Evolutionary conservation across 2,888 invertebrate species (phyloP).

Genomic region (Tinea semifulvella): DNA sequence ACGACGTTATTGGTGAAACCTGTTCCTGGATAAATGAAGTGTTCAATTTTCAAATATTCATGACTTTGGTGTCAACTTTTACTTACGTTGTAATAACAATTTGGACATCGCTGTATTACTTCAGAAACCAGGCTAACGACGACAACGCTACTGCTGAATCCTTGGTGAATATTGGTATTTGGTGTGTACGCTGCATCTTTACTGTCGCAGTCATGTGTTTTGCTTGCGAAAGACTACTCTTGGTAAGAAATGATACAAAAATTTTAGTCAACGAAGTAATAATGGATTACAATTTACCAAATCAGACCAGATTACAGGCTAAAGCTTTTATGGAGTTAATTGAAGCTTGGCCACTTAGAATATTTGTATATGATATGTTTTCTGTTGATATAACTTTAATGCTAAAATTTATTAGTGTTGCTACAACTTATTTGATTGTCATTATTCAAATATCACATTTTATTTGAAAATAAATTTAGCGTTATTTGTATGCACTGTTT

Average conservation of each 20-base stretch:
- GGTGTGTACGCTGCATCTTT: conserved; percentile 15
- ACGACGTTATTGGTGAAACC: conserved; percentile 17
- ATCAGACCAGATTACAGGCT: conserved; percentile 15
- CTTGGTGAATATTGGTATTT: conserved; percentile 14
- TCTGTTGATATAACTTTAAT: conserved; percentile 42
- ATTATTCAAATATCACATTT: conserved; percentile 44
- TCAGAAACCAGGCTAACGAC: background rate
- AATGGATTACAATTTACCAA: conserved; percentile 18
- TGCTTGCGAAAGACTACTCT: conserved; percentile 16
- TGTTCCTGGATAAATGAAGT: conserved; percentile 17
- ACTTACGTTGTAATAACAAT: conserved; percentile 17
- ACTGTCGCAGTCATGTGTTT: conserved; percentile 15
- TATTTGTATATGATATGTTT: conserved; percentile 41
- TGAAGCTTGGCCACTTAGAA: conserved; percentile 23
- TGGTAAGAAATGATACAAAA: conserved; percentile 16
- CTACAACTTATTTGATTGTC: conserved; percentile 46
- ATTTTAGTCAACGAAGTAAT: conserved; percentile 18
- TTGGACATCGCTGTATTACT: conserved; percentile 17
- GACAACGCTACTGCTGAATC: background rate
- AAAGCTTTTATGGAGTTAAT: conserved; percentile 19
- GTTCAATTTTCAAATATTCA: conserved; percentile 18
- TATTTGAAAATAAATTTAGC: conserved; percentile 22
- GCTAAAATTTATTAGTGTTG: conserved; percentile 44
- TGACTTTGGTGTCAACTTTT: conserved; percentile 16
- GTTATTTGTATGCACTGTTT: background rate